A percentile compares a stretch with the other conserved stretches of the same genome.
phyloP scores from a whole-genome alignment of 2,113 vertebrate species.

The Motacilla alba region DNA sequence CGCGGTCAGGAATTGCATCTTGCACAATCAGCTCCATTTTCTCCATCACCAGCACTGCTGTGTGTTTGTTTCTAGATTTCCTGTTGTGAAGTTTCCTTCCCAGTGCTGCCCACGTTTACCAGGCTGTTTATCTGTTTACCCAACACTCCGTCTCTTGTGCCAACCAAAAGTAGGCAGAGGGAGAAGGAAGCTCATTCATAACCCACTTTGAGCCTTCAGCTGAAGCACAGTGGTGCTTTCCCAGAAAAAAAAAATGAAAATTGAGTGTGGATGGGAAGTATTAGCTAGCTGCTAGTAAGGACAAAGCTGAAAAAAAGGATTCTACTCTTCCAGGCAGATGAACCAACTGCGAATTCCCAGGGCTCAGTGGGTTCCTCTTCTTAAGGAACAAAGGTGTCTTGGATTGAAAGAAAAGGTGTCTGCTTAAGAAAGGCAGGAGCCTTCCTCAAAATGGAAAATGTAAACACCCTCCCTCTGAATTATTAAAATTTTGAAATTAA shows the following conservation, averaged over 20 bases:
- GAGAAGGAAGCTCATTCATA: background rate
- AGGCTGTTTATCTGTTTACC: slow-evolving; percentile 1
- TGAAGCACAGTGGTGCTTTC: background rate
- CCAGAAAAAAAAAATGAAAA: background rate
- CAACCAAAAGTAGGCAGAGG: background rate
- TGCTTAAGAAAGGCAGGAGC: background rate
- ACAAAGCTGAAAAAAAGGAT: fast-evolving
- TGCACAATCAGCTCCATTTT: background rate
- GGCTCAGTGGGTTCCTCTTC: background rate
- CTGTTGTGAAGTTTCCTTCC: background rate
- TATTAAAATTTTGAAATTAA: no score
- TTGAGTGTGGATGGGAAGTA: background rate
- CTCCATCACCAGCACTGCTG: background rate
- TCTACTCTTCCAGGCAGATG: background rate
- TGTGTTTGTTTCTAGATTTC: background rate
- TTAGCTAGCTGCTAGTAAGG: background rate
- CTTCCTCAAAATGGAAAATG: background rate
- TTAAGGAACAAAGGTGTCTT: background rate
- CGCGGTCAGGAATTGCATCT: background rate
- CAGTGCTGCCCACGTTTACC: background rate
- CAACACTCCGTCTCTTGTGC: background rate
- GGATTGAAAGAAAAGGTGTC: background rate
- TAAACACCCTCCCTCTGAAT: background rate
- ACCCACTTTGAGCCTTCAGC: background rate
- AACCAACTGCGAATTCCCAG: background rate